Conservation (phyloP, 2,888 invertebrate species). For the Chesias legatella region DNA sequence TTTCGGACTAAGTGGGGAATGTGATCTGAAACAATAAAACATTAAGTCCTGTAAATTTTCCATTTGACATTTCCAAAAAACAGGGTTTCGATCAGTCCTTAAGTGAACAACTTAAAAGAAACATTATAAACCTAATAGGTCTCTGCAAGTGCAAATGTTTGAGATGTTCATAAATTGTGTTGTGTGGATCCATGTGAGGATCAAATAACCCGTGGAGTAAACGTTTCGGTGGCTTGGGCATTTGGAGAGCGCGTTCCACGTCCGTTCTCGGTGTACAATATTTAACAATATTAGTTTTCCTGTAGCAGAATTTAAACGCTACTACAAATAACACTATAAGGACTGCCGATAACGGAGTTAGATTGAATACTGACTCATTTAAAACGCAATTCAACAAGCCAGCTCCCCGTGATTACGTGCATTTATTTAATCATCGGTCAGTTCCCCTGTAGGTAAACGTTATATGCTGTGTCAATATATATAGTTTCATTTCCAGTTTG, state of each 20-base stretch:
- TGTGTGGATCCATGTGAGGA: slow-evolving; percentile 6
- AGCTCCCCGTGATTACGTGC: slow-evolving; percentile 14
- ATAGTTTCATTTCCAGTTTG: slow-evolving; percentile 6
- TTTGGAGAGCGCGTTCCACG: too few relatives aligned
- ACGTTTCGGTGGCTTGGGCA: slow-evolving; percentile 8
- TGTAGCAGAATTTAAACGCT: too few relatives aligned
- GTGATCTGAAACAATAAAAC: slow-evolving; percentile 65
- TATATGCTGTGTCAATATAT: slow-evolving; percentile 19
- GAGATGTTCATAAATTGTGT: slow-evolving; percentile 11
- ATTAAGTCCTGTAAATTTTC: too few relatives aligned
- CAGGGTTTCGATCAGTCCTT: too few relatives aligned
- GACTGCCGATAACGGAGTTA: slow-evolving; percentile 1
- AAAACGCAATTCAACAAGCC: slow-evolving; percentile 6
- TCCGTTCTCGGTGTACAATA: too few relatives aligned
- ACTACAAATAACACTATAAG: not conserved
- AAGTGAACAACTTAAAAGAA: too few relatives aligned
- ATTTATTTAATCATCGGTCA: slow-evolving; percentile 27
- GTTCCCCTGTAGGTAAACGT: slow-evolving; percentile 21
- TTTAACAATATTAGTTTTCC: too few relatives aligned
- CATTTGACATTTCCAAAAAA: too few relatives aligned
- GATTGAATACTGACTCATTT: slow-evolving; percentile 14
- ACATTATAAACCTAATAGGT: slow-evolving; percentile 6
- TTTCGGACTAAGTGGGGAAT: slow-evolving; percentile 83
- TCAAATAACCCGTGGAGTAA: too few relatives aligned
- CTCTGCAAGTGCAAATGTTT: slow-evolving; percentile 14